Evolutionary conservation across 2,113 vertebrate species (phyloP).

Genomic region (Cervus canadensis): DNA sequence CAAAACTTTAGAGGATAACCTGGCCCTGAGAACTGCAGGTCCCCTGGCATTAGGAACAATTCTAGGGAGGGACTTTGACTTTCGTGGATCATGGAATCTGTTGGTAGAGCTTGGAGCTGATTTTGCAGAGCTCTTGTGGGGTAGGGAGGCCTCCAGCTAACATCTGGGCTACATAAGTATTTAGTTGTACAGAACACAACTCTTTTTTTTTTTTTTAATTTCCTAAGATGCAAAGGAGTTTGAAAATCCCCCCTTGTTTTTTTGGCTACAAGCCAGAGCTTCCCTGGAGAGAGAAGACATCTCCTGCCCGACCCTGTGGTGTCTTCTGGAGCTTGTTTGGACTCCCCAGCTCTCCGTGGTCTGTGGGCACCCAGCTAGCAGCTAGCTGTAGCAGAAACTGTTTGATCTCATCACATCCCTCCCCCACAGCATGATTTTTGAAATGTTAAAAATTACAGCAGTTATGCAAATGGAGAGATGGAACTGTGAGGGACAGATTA

Average conservation of each 20-base stretch:
- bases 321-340: neutral
- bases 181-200: neutral
- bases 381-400: neutral
- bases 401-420: neutral
- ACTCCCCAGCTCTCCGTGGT: rapidly evolving
- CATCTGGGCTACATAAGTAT: slow-evolving; percentile 63
- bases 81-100: rapidly evolving
- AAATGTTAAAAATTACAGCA: neutral
- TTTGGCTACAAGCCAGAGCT: neutral
- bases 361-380: neutral
- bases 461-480: neutral
- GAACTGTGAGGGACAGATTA: slow-evolving; percentile 52
- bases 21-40: rapidly evolving
- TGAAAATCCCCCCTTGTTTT: neutral
- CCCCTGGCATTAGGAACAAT: neutral
- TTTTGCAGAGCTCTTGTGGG: neutral
- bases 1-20: neutral
- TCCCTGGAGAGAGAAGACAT: neutral
- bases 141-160: slow-evolving; percentile 35
- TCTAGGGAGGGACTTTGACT: neutral
- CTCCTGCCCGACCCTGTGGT: neutral
- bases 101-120: neutral
- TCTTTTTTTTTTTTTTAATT: neutral
- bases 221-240: neutral
- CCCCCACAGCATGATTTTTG: neutral